Evolutionary conservation across 2,888 invertebrate genomes (phyloP).

Genomic region (Aproaerema taeniolella): DNA sequence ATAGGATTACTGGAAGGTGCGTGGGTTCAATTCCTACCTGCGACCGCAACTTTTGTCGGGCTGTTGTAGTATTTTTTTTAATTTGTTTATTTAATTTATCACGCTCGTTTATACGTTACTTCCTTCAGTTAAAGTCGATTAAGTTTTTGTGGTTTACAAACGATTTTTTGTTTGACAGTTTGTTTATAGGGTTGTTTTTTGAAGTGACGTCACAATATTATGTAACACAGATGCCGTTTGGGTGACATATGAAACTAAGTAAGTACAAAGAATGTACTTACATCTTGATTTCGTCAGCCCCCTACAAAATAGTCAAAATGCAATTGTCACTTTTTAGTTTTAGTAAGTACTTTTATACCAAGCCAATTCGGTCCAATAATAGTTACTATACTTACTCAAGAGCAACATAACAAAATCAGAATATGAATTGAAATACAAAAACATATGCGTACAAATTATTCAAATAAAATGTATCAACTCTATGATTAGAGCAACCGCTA

Average conservation of each 20-base stretch:
- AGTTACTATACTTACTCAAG: no score
- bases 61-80: constrained; percentile 57
- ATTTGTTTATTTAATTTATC: constrained; percentile 76
- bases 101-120: constrained; percentile 71
- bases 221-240: no score
- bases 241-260: no score
- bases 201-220: no score
- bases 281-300: no score
- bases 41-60: constrained; percentile 51
- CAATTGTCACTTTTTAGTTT: no score
- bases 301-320: no score
- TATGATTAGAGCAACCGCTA: constrained; percentile 2
- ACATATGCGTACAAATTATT: background rate
- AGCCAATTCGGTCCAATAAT: no score
- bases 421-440: constrained; percentile 8
- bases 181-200: no score
- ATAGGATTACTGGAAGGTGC: constrained; percentile 65
- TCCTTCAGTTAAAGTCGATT: constrained; percentile 67
- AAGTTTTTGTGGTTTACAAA: constrained; percentile 56
- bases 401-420: no score
- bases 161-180: background rate
- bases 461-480: constrained; percentile 5
- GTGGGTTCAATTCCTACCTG: constrained; percentile 64
- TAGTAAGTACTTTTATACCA: no score
- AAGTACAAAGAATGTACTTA: no score